phyloP scores from a whole-genome alignment of 2,888 invertebrate genomes.

The Apamea sordens region DNA sequence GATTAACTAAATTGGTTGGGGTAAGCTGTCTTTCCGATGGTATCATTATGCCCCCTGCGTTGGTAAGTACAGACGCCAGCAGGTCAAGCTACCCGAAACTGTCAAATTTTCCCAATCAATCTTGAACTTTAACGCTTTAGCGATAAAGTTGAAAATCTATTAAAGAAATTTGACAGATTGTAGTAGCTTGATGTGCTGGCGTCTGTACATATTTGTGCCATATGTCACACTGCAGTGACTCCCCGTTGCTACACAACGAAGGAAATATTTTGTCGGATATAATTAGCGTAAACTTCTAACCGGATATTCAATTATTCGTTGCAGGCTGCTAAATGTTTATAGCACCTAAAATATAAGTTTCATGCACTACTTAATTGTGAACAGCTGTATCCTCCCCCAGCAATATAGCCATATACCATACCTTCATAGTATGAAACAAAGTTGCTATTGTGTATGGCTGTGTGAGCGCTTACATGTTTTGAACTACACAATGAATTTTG shows the following conservation, averaged over 20 bases:
- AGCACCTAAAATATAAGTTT: neutral
- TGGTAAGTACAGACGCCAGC: too few relatives aligned
- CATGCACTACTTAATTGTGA: neutral
- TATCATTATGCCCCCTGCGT: neutral
- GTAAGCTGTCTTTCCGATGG: neutral
- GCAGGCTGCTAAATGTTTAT: neutral
- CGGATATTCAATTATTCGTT: slow-evolving; percentile 26
- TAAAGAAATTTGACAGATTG: too few relatives aligned
- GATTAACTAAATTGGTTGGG: neutral
- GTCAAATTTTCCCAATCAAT: too few relatives aligned
- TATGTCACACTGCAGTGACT: neutral
- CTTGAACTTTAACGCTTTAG: too few relatives aligned
- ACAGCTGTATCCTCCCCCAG: too few relatives aligned
- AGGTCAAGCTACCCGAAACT: too few relatives aligned
- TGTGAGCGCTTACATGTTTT: neutral
- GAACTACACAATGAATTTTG: neutral
- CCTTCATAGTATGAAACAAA: neutral
- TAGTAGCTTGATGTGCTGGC: too few relatives aligned
- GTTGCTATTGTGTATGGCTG: neutral
- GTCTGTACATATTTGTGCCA: slow-evolving; percentile 7
- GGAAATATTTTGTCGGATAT: neutral
- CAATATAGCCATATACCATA: neutral
- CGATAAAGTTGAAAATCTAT: too few relatives aligned
- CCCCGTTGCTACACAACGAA: neutral
- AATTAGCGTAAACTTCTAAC: slow-evolving; percentile 2